Base-by-base conservation (phyloP, 35 echinoderm and acorn worm species). In the Amphiura filiformis region DNA sequence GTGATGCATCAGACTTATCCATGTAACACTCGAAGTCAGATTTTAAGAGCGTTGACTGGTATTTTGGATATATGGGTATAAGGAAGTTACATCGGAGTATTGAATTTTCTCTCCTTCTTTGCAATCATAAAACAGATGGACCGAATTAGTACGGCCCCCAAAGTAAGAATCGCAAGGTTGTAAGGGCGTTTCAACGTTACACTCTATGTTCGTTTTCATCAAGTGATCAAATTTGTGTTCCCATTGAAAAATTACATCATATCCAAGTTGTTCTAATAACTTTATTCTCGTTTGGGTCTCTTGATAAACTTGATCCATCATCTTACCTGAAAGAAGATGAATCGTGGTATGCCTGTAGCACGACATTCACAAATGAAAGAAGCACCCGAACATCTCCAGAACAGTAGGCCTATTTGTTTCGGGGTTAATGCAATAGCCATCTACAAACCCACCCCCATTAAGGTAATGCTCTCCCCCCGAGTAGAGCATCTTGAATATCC, bases 141-240 rank as follows among this genome's bases (percentile, higher is more conserved):
- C 49, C 0, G 90, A 86, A 44, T 96, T 96, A 30, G 94, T 93
- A 15, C 90, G 78, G 0, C 94, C 90, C 13, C 90, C 94, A 35
- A 65, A 96, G 36, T 92, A 96, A 13, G 86, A 86, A 0, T 96
- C 82, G 0, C 84, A 31, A 26, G 90, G 93, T n/a, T 86, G 35
- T 15, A 95, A 20, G 20, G 7, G 20, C 7, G 44, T 7, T 7
- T 7, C 20, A 52, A 52, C 44, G 44, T 52, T 52, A 20, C 7
- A 7, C 20, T 52, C 35, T 23, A 49, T 0, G 11, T 81, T 28
- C 0, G 17, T 37, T 20, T 38, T 28, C 20, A 38, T 28, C 13
- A 87, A 38, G 13, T 44, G 31, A 5, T 75, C 14, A 36, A 36
- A 92, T 28, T 92, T 49, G 39, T 78, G 80, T 37, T 92, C 84